Evolutionary conservation across 2,113 vertebrate genomes (phyloP).

Genomic region (Aramus guarauna): DNA sequence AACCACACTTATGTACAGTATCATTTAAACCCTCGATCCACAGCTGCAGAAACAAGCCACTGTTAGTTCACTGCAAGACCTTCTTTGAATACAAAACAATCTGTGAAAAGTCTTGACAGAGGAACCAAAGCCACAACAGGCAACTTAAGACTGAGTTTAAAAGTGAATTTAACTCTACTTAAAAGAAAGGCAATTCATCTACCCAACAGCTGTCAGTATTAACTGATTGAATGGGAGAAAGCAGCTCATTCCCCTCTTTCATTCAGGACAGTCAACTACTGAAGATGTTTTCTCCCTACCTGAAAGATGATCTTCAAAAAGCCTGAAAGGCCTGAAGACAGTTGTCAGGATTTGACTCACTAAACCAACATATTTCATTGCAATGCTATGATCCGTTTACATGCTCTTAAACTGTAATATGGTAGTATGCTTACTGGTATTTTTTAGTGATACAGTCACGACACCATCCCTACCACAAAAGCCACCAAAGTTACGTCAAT

Average conservation of each 20-base stretch:
- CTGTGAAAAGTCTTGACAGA: background rate
- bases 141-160: background rate
- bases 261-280: background rate
- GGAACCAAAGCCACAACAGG: background rate
- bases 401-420: background rate
- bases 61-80: background rate
- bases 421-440: background rate
- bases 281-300: background rate
- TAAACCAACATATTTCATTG: background rate
- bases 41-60: background rate
- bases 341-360: background rate
- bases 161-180: background rate
- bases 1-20: background rate
- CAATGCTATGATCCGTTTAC: background rate
- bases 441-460: background rate
- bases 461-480: background rate
- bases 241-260: background rate
- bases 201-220: background rate
- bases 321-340: background rate
- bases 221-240: rapidly evolving
- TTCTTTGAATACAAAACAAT: background rate
- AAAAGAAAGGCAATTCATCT: background rate
- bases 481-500: background rate
- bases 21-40: background rate
- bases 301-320: too few relatives aligned